Conservation (phyloP, 2,797 vertebrate genomes). For the Serranus cabrilla region DNA sequence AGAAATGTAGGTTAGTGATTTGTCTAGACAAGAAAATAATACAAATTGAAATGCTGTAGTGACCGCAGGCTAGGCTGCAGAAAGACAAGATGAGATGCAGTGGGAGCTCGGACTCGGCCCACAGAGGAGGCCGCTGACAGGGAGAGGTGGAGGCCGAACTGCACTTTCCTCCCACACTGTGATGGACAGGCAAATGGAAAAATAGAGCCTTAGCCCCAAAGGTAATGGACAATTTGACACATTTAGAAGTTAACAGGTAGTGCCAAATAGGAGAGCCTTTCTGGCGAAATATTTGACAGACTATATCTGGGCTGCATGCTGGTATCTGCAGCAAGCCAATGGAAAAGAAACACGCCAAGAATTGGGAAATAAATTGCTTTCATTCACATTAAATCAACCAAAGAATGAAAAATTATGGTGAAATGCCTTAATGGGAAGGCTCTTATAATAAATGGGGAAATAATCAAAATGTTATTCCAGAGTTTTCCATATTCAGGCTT, state of each 20-base stretch:
- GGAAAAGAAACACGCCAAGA: neutral
- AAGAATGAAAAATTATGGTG: neutral
- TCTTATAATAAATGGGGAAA: too few relatives aligned
- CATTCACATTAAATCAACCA: too few relatives aligned
- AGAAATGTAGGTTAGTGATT: conserved; percentile 11
- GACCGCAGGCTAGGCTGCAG: neutral
- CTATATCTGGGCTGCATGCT: neutral
- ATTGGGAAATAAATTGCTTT: too few relatives aligned
- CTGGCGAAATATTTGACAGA: neutral
- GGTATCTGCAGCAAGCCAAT: neutral
- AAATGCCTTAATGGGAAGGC: too few relatives aligned
- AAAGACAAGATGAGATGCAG: too few relatives aligned
- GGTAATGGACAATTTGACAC: conserved; percentile 19
- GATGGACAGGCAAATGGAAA: conserved; percentile 13
- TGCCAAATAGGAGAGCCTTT: neutral
- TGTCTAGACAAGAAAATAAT: neutral
- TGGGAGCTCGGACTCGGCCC: neutral
- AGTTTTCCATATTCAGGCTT: too few relatives aligned
- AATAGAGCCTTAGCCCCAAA: neutral
- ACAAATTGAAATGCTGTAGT: neutral
- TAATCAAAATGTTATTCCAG: too few relatives aligned
- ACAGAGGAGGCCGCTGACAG: neutral
- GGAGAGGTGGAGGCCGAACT: neutral
- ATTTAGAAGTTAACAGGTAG: neutral
- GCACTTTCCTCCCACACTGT: neutral